Base-by-base conservation (phyloP, 2,797 vertebrate species). In the Erithacus rubecula region DNA sequence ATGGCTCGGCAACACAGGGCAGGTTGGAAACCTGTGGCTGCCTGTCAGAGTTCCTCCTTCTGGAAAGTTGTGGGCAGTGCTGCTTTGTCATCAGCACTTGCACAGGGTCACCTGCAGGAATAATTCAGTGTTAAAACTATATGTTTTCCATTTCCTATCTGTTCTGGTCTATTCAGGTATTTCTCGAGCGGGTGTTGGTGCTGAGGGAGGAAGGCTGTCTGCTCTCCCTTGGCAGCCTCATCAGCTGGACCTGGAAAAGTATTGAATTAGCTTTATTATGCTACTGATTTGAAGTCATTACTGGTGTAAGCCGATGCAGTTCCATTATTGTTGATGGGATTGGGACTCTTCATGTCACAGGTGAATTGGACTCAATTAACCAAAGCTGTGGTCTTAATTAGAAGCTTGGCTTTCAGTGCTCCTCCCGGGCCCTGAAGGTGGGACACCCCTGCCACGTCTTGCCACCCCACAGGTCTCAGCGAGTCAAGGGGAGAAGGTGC, bases 301-400 rank as follows among this genome's bases (percentile, higher is more conserved):
- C 83, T 90, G 90, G 91, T 93, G 93, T 96, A 97, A 96, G 95
- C 95, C 81, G 87, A 96, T 95, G 95, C 91, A 97, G 91, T 94
- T 84, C 95, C 94, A 95, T 96, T 96, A 94, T 94, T 90, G 86
- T 94, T 96, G 95, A 96, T 96, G 93, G 93, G 96, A 96, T 94
- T 96, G 94, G 71, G 77, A 86, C 83, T 96, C 70, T 94, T 95
- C 95, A 55, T 84, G 93, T 94, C 93, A 82, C 92, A 96, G 95
- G 95, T 97, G 95, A 94, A 95, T 97, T 93, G 94, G 94, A 83
- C 91, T 96, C 94, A 90, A 93, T 94, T 97, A 96, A 74, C 67
- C 3, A 6, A 93, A 95, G 86, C 83, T 9, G 3, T 77, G 71
- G 64, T 88, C 83, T 94, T 96, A 94, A 97, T 94, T 96, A 96